These are phyloP conservation scores for Eueremaeus valkanovi DNA, from an alignment of 2,888 invertebrate genomes.

Conservation along the genomic window DNA sequence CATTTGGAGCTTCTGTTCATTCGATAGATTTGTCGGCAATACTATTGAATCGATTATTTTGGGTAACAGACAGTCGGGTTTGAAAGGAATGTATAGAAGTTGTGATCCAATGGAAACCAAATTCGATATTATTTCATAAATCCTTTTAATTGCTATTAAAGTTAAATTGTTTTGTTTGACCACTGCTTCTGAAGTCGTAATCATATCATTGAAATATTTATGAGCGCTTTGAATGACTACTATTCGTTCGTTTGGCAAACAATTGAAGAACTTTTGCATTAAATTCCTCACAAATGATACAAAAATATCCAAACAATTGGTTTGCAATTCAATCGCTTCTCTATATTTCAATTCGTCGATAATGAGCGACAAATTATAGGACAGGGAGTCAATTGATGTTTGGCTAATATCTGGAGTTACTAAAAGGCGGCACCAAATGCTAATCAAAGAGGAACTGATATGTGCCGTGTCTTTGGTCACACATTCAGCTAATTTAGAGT, in stretches of 20 bases:
- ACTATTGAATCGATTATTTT: neutral
- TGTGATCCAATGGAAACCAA: conserved; percentile 1
- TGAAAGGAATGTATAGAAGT: neutral
- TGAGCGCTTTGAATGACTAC: neutral
- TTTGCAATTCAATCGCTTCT: neutral
- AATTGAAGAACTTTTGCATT: neutral
- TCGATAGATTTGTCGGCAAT: neutral
- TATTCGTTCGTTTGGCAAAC: neutral
- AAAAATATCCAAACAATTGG: neutral
- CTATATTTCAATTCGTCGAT: neutral
- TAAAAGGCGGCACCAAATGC: conserved; percentile 16
- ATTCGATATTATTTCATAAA: neutral
- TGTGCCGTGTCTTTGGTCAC: neutral
- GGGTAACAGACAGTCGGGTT: neutral
- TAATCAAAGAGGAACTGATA: neutral
- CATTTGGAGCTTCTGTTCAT: neutral
- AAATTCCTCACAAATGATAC: neutral
- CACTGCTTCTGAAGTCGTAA: neutral
- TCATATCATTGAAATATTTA: conserved; percentile 1
- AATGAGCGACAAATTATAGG: neutral
- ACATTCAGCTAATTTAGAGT: neutral
- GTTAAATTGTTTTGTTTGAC: neutral
- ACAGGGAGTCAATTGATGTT: neutral
- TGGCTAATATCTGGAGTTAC: neutral
- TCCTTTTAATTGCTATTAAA: neutral